Percentiles rank a stretch among this genome's conserved stretches.
These are phyloP conservation scores for Resseliella maxima DNA, from an alignment of 2,888 invertebrate genomes.

Conservation along the genomic window DNA sequence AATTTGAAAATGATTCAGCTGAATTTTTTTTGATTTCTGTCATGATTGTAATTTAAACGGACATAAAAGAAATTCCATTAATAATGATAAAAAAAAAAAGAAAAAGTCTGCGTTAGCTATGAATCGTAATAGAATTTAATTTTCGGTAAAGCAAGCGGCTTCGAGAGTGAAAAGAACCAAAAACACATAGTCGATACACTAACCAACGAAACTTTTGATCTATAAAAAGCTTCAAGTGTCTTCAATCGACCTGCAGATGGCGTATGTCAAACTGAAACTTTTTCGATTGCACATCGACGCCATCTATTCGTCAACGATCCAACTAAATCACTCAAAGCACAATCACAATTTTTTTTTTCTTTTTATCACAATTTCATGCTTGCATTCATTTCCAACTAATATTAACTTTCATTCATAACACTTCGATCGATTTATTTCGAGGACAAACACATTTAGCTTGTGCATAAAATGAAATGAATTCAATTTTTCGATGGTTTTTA, in stretches of 20 bases:
- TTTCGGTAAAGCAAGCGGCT: not conserved
- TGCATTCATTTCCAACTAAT: not conserved
- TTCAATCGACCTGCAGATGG: not conserved
- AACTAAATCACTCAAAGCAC: not conserved
- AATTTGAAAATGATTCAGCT: constrained; percentile 1
- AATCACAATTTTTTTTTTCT: no score
- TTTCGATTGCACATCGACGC: not conserved
- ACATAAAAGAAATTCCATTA: not conserved
- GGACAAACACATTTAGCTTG: not conserved
- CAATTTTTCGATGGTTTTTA: not conserved
- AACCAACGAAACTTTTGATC: not conserved
- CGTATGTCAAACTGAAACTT: not conserved
- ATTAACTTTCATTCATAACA: constrained; percentile 29
- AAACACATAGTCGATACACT: not conserved
- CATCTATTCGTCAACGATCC: not conserved
- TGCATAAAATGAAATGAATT: not conserved
- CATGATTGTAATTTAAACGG: not conserved
- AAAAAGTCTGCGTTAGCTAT: not conserved
- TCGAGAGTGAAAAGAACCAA: not conserved
- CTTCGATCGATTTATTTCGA: not conserved
- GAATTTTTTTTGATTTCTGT: not conserved
- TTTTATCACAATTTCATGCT: not conserved
- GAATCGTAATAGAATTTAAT: no score
- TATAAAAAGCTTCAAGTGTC: not conserved
- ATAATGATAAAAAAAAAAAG: not conserved